These are phyloP conservation scores for Cerastis rubricosa DNA, from an alignment of 2,888 invertebrate species.

Conservation along the genomic window DNA sequence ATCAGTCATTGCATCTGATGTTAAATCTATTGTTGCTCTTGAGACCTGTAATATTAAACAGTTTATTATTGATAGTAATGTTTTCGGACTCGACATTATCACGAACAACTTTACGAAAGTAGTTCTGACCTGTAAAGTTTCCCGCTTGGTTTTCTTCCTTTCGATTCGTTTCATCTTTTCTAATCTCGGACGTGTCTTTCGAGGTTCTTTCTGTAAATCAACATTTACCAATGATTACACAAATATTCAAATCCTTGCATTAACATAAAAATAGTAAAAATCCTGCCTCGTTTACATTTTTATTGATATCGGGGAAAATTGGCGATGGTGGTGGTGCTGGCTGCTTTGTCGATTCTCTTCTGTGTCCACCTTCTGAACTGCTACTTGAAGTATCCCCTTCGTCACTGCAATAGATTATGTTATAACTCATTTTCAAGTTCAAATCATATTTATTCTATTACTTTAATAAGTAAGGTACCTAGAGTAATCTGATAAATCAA, in stretches of 20 bases:
- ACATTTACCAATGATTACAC: not conserved
- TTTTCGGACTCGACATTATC: not conserved
- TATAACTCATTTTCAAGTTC: not conserved
- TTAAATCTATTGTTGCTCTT: slow-evolving; percentile 91
- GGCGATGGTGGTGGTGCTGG: slow-evolving; percentile 94
- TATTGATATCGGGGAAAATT: slow-evolving; percentile 87
- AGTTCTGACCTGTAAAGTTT: slow-evolving; percentile 89
- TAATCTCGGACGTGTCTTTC: slow-evolving; percentile 81
- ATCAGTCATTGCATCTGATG: slow-evolving; percentile 93
- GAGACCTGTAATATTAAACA: slow-evolving; percentile 84
- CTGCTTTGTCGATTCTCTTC: slow-evolving; percentile 89
- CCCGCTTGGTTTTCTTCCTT: slow-evolving; percentile 87
- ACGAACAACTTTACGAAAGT: slow-evolving; percentile 28
- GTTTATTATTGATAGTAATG: slow-evolving; percentile 49
- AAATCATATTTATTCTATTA: not conserved
- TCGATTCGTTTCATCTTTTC: slow-evolving; percentile 87
- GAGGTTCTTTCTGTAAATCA: slow-evolving; percentile 79
- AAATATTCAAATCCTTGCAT: not conserved
- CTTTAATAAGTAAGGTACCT: slow-evolving; percentile 89
- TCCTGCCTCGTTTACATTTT: slow-evolving; percentile 76
- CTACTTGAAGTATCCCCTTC: slow-evolving; percentile 95
- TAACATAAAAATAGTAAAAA: not conserved
- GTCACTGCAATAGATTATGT: slow-evolving; percentile 89
- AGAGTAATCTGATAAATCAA: slow-evolving; percentile 96
- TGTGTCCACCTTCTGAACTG: slow-evolving; percentile 92